These are phyloP conservation scores for Strigamia maritima DNA, from an alignment of 2,888 invertebrate species.

Conservation along the genomic window DNA sequence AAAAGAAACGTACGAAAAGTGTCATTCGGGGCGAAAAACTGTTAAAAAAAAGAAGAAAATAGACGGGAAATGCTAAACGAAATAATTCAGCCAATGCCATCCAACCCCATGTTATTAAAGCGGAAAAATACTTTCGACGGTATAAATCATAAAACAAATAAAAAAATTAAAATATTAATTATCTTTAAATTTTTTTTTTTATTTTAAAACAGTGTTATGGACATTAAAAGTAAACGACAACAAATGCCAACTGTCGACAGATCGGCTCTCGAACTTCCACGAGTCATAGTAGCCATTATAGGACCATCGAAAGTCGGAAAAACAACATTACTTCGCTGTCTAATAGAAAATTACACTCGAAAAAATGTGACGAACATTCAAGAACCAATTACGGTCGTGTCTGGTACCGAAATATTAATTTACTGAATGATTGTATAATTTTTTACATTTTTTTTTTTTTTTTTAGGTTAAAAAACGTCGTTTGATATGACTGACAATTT, in stretches of 20 bases:
- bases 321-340: slow-evolving; percentile 82
- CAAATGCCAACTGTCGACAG: slow-evolving; percentile 91
- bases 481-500: no score
- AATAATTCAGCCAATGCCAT: slow-evolving; percentile 95
- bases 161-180: slow-evolving; percentile 60
- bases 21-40: slow-evolving; percentile 63
- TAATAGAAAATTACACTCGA: slow-evolving; percentile 82
- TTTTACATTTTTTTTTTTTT: no score
- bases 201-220: slow-evolving; percentile 57
- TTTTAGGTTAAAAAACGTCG: slow-evolving; percentile 75
- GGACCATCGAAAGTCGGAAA: slow-evolving; percentile 96
- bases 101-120: slow-evolving; percentile 84
- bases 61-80: slow-evolving; percentile 68
- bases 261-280: slow-evolving; percentile 84
- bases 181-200: no score
- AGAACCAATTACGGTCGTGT: slow-evolving; percentile 95
- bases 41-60: slow-evolving; percentile 70
- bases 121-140: slow-evolving; percentile 82
- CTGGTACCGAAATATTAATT: slow-evolving; percentile 58
- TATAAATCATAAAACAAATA: slow-evolving; percentile 73
- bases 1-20: slow-evolving; percentile 12
- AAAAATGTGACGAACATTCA: slow-evolving; percentile 74
- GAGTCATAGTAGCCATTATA: slow-evolving; percentile 82
- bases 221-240: slow-evolving; percentile 61
- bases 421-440: no score